Evolutionary conservation across 2,888 invertebrate species (phyloP), one percentile per base, ranked within the genome.

Genomic region (Sinotaia quadrata): DNA sequence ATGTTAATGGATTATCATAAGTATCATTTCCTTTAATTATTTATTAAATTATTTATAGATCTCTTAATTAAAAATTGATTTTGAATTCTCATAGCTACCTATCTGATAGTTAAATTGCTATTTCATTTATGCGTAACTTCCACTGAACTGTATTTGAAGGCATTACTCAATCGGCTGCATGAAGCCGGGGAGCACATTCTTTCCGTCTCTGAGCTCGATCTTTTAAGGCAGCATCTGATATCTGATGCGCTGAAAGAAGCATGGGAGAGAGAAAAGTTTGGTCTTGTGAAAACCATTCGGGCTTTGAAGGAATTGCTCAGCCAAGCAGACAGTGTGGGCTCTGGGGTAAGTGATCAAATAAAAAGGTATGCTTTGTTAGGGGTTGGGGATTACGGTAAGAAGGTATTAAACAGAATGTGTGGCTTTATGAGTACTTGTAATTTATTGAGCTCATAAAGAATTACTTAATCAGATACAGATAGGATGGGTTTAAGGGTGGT

Each of bases 141-240:
- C 18, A 31, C 34, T 18, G 36, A 10, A 57, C 10, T 31, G 57
- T 57, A 41, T 21, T 31, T 27, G n/a, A 68, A 82, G 78, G 72
- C 72, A 15, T 59, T 84, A 15, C 68, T 84, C 69, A 72, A 73
- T 8, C 76, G 82, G 24, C 76, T 87, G n/a, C 85, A 86, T 67
- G 78, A 78, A 36, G 85, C 87, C 68, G 87, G 86, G n/a, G 81
- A 87, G 15, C 78, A 84, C 51, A 79, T 85, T 34, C 72, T 87
- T 67, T 82, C 84, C 5, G 77, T 87, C 62, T 86, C 87, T 0
- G 87, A 88, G 75, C 75, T 86, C 56, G 79, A 84, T 69, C 83
- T 79, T 65, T 74, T 88, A 49, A 81, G 79, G 70, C 79, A 81
- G n/a, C 82, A 83, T 66, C 78, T 82, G 54, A 61, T 77, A 12